Base-by-base conservation (phyloP, 2,888 invertebrate genomes). In the Aleiodes testaceus region DNA sequence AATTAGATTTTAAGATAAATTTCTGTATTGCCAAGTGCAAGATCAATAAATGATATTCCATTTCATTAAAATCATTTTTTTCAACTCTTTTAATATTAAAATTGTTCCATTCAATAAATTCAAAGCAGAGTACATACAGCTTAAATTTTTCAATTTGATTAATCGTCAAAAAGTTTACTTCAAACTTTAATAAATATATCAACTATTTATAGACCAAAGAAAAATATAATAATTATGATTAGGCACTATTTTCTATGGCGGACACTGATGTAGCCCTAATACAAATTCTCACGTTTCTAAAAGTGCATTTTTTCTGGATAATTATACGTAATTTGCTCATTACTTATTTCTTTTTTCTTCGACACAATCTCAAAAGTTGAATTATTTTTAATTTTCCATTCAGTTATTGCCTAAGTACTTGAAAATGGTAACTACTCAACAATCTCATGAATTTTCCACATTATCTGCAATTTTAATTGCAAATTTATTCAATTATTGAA, bases 111-210 rank as follows among this genome's bases (percentile, higher is more conserved):
- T 59, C 59, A 36, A 59, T 16, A 36, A 59, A 22, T 11, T 36
- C 59, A 7, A 59, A 59, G 59, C 59, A 42, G 36, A 59, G 18
- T 59, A 59, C 59, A 59, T 59, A 59, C 59, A 59, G 59, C 59
- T 36, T 59, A 12, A 59, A 36, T 42, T 36, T 14, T 36, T 9
- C 7, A 59, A 36, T 16, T 36, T 16, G 2, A 59, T 59, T 59
- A 59, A 12, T 36, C 42, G 36, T 11, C 16, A 42, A 59, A 36
- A 59, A 7, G 26, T 26, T 26, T 9, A 26, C 2, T 42, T 53
- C 26, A 12, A 53, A 53, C 16, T 42, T 59, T 16, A 59, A 59
- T 59, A 59, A 59, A 59, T 59, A 59, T 36, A 59, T 42, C 36
- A 36, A 59, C 36, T 59, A 59, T 36, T 36, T 36, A 36, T 59